phyloP scores from a whole-genome alignment of 2,113 vertebrate genomes.

The Taxidea taxus region DNA sequence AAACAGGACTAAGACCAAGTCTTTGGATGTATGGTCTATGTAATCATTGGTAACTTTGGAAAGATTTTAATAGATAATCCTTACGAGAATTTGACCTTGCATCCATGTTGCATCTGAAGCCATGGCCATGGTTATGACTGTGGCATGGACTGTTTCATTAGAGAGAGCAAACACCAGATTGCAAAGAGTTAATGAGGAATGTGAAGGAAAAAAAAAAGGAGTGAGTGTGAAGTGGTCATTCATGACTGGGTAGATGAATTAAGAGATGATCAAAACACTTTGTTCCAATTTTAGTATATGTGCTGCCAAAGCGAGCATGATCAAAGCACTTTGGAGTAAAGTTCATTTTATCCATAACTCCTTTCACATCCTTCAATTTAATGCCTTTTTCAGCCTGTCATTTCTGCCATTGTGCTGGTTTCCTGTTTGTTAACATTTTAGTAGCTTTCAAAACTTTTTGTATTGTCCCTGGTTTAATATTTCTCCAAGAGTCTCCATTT shows the following conservation, averaged over 20 bases:
- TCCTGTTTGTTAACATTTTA: background rate
- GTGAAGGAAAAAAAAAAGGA: background rate
- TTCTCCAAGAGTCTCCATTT: background rate
- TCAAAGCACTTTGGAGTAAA: background rate
- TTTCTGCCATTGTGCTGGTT: background rate
- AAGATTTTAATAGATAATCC: background rate
- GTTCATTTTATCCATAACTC: background rate
- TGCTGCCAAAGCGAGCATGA: too few relatives aligned
- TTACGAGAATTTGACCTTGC: background rate
- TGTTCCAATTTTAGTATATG: too few relatives aligned
- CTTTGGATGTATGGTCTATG: background rate
- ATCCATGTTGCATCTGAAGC: background rate
- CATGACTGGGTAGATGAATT: background rate
- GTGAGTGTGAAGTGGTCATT: background rate
- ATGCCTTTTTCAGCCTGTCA: background rate
- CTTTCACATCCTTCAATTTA: background rate
- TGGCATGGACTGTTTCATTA: background rate
- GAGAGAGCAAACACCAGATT: background rate
- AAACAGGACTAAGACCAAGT: background rate
- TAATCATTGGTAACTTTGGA: background rate
- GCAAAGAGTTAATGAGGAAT: background rate
- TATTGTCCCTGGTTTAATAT: background rate
- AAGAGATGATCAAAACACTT: background rate
- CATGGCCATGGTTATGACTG: background rate
- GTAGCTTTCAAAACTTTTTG: background rate